These are phyloP conservation scores for Trachythela sp. DNA, from an alignment of 64 coral and sea anemone genomes.

Conservation along the genomic window DNA sequence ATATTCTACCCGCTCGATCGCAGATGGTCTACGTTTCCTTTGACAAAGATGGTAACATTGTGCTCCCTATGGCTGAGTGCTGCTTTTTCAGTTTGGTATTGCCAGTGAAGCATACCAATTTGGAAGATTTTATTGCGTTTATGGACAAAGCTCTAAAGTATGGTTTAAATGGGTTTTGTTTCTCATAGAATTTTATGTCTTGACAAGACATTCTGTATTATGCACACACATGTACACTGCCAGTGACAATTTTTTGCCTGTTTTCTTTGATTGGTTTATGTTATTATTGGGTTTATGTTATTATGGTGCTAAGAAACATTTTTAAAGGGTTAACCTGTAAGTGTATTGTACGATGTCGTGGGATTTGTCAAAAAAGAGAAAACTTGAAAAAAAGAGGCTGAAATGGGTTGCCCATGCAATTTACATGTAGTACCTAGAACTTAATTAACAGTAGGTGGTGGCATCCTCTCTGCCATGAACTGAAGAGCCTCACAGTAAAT, in stretches of 20 bases:
- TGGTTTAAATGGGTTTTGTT: background rate
- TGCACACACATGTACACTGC: background rate
- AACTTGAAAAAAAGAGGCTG: background rate
- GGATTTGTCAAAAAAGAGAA: background rate
- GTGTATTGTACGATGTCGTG: too few species aligned
- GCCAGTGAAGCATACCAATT: background rate
- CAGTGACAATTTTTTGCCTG: background rate
- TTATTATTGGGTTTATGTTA: background rate
- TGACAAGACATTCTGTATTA: background rate
- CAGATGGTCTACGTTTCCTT: background rate
- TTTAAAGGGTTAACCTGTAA: too few species aligned
- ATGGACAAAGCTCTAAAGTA: background rate
- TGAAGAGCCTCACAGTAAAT: background rate
- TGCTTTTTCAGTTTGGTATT: background rate
- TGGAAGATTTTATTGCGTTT: background rate
- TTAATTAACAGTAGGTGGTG: background rate
- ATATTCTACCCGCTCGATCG: background rate
- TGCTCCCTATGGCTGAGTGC: background rate
- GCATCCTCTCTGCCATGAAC: background rate
- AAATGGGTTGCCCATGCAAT: too few species aligned
- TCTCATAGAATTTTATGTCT: background rate
- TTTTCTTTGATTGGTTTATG: background rate
- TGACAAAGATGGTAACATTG: background rate
- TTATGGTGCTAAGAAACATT: background rate
- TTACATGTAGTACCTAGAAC: background rate